phyloP scores from a whole-genome alignment of 2,797 vertebrate species.

The Mormyrus proboscirostris region DNA sequence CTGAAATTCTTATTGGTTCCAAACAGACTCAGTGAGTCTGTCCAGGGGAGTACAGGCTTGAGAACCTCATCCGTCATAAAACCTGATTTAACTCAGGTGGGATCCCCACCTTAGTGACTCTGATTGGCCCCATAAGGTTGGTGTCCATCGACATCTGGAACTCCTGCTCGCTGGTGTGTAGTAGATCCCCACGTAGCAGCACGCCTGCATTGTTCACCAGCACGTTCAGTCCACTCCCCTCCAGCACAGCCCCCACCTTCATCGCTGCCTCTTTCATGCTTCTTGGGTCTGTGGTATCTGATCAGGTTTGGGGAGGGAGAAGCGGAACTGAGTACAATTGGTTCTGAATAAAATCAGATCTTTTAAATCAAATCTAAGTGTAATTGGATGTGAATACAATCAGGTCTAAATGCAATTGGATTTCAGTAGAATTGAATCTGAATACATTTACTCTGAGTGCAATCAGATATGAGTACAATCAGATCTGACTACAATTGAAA shows the following conservation, averaged over 20 bases:
- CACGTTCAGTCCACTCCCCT: constrained; percentile 46
- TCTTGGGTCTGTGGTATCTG: constrained; percentile 35
- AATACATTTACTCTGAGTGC: neutral
- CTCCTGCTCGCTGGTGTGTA: neutral
- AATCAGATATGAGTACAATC: neutral
- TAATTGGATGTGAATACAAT: neutral
- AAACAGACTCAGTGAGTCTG: no score
- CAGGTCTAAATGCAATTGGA: neutral
- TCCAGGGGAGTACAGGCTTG: neutral
- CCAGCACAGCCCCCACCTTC: constrained; percentile 40
- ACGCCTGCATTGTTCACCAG: constrained; percentile 33
- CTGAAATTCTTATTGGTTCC: no score
- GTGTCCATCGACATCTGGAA: neutral
- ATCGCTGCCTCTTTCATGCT: constrained; percentile 41
- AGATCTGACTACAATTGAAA: neutral
- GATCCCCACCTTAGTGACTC: neutral
- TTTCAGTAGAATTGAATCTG: neutral
- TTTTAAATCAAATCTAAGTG: no score
- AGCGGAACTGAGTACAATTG: neutral
- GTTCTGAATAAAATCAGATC: neutral
- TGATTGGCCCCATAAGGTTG: neutral
- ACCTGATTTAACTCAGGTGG: neutral
- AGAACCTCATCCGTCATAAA: neutral
- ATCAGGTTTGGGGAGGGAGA: neutral
- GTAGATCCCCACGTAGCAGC: neutral